These are phyloP conservation scores for Pristionchus mayeri DNA, from an alignment of 2,888 invertebrate genomes.

Conservation along the genomic window DNA sequence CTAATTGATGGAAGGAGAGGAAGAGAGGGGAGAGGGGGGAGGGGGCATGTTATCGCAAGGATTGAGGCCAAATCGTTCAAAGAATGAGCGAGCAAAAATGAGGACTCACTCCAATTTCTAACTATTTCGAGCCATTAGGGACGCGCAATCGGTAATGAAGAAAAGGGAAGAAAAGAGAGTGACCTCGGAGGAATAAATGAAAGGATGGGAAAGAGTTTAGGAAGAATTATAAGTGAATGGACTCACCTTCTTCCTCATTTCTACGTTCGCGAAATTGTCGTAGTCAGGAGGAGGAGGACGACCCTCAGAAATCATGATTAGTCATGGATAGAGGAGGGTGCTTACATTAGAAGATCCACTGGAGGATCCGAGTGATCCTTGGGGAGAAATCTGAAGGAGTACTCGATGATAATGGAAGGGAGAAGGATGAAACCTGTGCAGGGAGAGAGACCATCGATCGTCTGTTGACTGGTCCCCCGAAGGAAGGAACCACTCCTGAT, in stretches of 20 bases:
- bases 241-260: conserved; percentile 32
- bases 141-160: conserved; percentile 2
- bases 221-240: neutral
- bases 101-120: conserved; percentile 12
- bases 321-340: neutral
- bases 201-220: neutral
- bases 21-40: neutral
- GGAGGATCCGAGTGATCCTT: conserved; percentile 38
- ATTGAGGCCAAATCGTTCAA: neutral
- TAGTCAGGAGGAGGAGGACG: conserved; percentile 35
- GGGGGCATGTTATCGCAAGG: conserved; percentile 23
- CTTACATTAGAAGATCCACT: neutral
- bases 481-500: neutral
- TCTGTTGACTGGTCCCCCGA: neutral
- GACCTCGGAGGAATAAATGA: neutral
- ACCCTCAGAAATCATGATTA: neutral
- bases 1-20: neutral
- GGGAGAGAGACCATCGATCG: conserved; percentile 19
- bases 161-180: conserved; percentile 23
- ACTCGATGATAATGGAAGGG: neutral
- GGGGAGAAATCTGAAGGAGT: neutral
- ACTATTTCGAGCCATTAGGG: conserved; percentile 3
- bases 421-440: neutral
- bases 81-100: neutral
- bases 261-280: conserved; percentile 12